These are phyloP conservation scores for Epirrita christyi DNA, from an alignment of 2,888 invertebrate species.

Conservation along the genomic window DNA sequence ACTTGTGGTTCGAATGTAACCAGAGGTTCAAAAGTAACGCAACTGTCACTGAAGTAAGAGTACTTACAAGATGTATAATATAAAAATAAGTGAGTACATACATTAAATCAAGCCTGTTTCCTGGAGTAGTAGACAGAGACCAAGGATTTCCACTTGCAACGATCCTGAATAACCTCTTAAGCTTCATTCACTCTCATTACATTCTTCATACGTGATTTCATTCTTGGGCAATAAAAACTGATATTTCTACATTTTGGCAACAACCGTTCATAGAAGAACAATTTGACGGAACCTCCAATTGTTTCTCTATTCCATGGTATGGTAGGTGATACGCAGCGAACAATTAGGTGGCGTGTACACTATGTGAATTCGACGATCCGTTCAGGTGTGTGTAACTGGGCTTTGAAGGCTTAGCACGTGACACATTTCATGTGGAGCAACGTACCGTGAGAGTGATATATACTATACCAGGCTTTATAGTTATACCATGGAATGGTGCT, in stretches of 20 bases:
- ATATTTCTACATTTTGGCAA: background rate
- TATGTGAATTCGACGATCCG: constrained; percentile 29
- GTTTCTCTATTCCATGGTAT: background rate
- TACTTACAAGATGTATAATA: no score
- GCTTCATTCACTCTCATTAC: no score
- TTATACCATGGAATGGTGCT: background rate
- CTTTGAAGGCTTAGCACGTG: constrained; percentile 32
- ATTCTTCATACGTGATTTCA: no score
- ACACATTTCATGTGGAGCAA: constrained; percentile 30
- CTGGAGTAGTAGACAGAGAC: no score
- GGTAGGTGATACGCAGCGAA: constrained; percentile 19
- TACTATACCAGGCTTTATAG: background rate
- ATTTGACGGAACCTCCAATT: background rate
- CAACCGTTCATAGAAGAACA: background rate
- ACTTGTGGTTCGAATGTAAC: no score
- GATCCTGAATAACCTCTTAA: no score
- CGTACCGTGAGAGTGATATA: constrained; percentile 25
- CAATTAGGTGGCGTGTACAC: constrained; percentile 27
- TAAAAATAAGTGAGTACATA: no score
- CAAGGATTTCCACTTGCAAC: no score
- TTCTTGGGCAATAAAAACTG: no score
- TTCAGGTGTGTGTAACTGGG: constrained; percentile 35
- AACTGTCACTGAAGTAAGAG: no score
- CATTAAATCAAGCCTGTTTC: no score
- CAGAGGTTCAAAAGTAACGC: no score